Conservation (phyloP, 2,797 vertebrate species). For the Onychomys leucogaster region DNA sequence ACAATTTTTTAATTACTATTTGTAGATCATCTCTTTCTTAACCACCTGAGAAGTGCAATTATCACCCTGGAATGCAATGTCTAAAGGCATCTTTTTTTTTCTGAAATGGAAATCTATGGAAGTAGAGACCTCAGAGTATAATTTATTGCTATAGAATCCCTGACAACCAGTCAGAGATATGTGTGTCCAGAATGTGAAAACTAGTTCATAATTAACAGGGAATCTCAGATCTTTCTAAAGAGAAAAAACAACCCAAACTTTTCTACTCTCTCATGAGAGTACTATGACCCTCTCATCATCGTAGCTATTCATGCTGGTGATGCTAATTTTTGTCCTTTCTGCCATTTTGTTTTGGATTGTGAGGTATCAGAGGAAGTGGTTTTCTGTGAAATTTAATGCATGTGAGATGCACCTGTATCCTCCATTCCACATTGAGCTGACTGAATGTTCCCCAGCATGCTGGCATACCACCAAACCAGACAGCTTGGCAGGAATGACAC, state of each 20-base stretch:
- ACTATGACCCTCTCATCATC: neutral
- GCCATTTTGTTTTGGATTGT: neutral
- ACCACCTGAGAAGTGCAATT: conserved; percentile 78
- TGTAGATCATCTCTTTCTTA: conserved; percentile 75
- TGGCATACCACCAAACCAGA: neutral
- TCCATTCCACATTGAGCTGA: neutral
- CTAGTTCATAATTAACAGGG: conserved; percentile 75
- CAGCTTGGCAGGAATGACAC: neutral
- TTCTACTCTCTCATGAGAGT: neutral
- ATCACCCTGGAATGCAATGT: conserved; percentile 78
- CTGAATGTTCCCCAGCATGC: neutral
- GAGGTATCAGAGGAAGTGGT: neutral
- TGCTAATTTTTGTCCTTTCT: conserved; percentile 4
- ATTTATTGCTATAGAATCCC: conserved; percentile 63
- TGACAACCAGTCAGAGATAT: conserved; percentile 75
- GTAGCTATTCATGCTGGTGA: neutral
- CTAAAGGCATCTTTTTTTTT: conserved; percentile 66
- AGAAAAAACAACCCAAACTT: neutral
- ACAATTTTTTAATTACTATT: conserved; percentile 81
- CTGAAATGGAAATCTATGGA: conserved; percentile 73
- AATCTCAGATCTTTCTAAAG: conserved; percentile 33
- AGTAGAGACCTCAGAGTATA: conserved; percentile 47
- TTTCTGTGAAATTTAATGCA: conserved; percentile 11
- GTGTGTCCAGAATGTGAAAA: conserved; percentile 72
- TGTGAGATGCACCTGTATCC: neutral